These are phyloP conservation scores for Spicauda simplicius DNA, from an alignment of 2,888 invertebrate species.

Conservation along the genomic window DNA sequence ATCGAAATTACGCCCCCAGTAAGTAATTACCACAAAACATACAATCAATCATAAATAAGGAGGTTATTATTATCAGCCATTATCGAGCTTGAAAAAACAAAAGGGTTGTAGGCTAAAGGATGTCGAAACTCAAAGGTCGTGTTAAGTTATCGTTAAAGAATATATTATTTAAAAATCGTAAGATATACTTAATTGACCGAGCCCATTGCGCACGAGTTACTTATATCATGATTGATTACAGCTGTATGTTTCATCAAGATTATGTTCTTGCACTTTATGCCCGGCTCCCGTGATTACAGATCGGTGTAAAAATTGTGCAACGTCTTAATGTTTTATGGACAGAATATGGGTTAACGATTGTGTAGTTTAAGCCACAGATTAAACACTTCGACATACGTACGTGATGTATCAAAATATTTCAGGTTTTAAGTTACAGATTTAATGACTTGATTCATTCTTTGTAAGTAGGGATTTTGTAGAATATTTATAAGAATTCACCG, in stretches of 20 bases:
- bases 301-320: conserved; percentile 71
- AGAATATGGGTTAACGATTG: conserved; percentile 71
- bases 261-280: conserved; percentile 48
- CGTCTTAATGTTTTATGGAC: conserved; percentile 63
- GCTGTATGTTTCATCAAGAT: conserved; percentile 55
- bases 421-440: too few relatives aligned
- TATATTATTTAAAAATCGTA: conserved; percentile 37
- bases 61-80: conserved; percentile 51
- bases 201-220: conserved; percentile 39
- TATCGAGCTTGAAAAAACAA: conserved; percentile 42
- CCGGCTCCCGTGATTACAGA: conserved; percentile 53
- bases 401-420: too few relatives aligned
- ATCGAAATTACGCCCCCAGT: conserved; percentile 37
- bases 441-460: too few relatives aligned
- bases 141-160: conserved; percentile 48
- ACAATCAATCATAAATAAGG: conserved; percentile 49
- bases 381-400: neutral
- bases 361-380: conserved; percentile 7
- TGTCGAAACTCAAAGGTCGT: conserved; percentile 56
- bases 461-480: too few relatives aligned
- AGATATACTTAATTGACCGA: conserved; percentile 46
- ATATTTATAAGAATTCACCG: too few relatives aligned
- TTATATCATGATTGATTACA: conserved; percentile 50
- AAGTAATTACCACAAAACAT: conserved; percentile 44
- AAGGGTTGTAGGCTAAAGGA: conserved; percentile 38